Evolutionary conservation across 2,888 invertebrate species (phyloP), one percentile per base, ranked within the genome.

Genomic region (Hypercompe scribonia): DNA sequence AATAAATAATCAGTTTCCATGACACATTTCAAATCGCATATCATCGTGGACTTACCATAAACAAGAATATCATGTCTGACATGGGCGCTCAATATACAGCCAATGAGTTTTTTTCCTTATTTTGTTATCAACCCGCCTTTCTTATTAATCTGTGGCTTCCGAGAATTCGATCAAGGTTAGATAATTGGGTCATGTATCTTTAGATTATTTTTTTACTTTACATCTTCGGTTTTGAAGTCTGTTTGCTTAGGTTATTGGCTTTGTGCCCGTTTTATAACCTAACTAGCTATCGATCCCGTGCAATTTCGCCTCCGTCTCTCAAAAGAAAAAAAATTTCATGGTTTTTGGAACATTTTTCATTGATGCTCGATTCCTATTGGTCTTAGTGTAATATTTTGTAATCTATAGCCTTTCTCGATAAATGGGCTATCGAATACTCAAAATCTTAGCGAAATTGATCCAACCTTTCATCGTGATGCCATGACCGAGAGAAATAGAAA

Each of bases 1-100:
- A 61, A 61, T 61, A 61, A 61, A 80, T 88, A 87, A 89, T 87
- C 86, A 86, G 89, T 88, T 87, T 84, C 81, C 88, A 7, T n/a
- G 34, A 89, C 89, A 91, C 88, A 88, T 86, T 83, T 91, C 89
- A 73, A 88, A 88, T 83, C 87, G 65, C 83, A 82, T 87, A 84
- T 87, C 88, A 87, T 91, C 90, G 87, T 77, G 79, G 73, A 76
- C 86, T 86, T 85, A 86, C 86, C 84, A 80, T 84, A 82, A 86
- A 87, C 84, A 87, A 82, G 76, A 72, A 78, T 86, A 85, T 86
- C 85, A 81, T 81, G 66, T 63, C 61, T 61, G 77, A 75, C 78
- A 80, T 64, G 72, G 76, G 67, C 76, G 71, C 72, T 74, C 71
- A 70, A 76, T 75, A 79, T 78, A 80, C 74, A 76, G 84, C 82